Conservation (phyloP, 92 coral and sea anemone genomes). For the Zoanthus solanderi region DNA sequence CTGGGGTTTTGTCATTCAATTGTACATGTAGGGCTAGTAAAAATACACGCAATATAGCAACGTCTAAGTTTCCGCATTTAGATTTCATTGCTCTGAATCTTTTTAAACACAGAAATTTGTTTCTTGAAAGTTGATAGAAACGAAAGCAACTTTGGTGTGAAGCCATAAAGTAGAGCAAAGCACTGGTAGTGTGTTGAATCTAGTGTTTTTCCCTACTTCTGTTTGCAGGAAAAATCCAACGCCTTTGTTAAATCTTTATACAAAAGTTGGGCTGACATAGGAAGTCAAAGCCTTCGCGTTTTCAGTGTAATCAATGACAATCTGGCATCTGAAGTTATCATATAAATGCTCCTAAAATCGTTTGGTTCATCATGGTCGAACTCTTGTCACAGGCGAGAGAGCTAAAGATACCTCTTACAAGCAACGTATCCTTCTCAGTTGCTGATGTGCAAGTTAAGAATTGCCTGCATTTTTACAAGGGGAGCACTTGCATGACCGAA, state of each 20-base stretch:
- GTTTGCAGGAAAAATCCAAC: background rate
- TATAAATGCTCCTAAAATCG: background rate
- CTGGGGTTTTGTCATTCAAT: background rate
- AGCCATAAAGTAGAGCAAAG: background rate
- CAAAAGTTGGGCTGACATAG: slow-evolving; percentile 1
- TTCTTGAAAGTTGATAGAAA: too few relatives aligned
- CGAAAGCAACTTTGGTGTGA: background rate
- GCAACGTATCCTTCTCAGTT: background rate
- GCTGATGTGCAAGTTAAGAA: slow-evolving; percentile 3
- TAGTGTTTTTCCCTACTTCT: background rate
- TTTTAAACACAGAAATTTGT: background rate
- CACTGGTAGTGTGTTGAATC: slow-evolving; percentile 2
- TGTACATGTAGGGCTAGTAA: background rate
- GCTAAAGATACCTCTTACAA: background rate
- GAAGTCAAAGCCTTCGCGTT: slow-evolving; percentile 9
- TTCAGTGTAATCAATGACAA: background rate
- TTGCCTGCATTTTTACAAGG: slow-evolving; percentile 24
- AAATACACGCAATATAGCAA: background rate
- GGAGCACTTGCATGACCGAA: slow-evolving; percentile 18
- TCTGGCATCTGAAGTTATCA: slow-evolving; percentile 27
- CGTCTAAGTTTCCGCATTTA: background rate
- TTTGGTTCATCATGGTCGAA: background rate
- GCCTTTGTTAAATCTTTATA: background rate
- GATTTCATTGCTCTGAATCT: background rate
- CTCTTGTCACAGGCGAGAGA: slow-evolving; percentile 1